phyloP scores from a whole-genome alignment of 2,797 vertebrate species.

The Aselliscus stoliczkanus region DNA sequence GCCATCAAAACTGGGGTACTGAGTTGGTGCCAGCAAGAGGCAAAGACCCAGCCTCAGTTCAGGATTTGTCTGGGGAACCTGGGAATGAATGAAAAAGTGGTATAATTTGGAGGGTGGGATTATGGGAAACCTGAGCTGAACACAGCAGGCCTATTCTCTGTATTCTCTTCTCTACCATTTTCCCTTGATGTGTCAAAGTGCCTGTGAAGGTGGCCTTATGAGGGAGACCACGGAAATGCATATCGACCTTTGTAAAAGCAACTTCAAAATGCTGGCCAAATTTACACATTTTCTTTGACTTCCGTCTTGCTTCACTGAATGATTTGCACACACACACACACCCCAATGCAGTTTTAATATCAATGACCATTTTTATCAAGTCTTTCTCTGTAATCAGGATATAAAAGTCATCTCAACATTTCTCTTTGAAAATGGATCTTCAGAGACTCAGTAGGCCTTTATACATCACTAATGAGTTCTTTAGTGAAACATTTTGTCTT shows the following conservation, averaged over 20 bases:
- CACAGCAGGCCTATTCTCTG: neutral
- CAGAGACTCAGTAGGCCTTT: slow-evolving; percentile 71
- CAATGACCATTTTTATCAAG: slow-evolving; percentile 76
- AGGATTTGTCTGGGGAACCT: neutral
- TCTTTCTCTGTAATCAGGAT: slow-evolving; percentile 73
- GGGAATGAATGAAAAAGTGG: neutral
- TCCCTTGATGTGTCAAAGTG: fast-evolving
- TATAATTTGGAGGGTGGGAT: fast-evolving
- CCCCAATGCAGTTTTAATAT: slow-evolving; percentile 75
- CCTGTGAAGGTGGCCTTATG: neutral
- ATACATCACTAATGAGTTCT: slow-evolving; percentile 76
- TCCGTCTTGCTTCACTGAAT: slow-evolving; percentile 33
- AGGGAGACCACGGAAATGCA: neutral
- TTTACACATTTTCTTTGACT: neutral
- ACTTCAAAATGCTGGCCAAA: slow-evolving; percentile 49
- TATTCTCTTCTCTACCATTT: fast-evolving
- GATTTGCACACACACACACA: slow-evolving; percentile 30
- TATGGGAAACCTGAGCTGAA: too few species aligned
- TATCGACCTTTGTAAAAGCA: slow-evolving; percentile 23
- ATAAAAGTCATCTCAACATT: slow-evolving; percentile 74
- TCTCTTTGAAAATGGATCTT: slow-evolving; percentile 80
- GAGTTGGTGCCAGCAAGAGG: neutral
- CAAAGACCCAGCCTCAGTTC: neutral
- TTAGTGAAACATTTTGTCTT: slow-evolving; percentile 78
- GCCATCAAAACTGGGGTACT: neutral